Percentiles rank a stretch among this genome's conserved stretches.
These are phyloP conservation scores for honey bee (Apis mellifera) DNA, from an alignment of 1,140 invertebrate species.

Conservation along the genomic window DNA sequence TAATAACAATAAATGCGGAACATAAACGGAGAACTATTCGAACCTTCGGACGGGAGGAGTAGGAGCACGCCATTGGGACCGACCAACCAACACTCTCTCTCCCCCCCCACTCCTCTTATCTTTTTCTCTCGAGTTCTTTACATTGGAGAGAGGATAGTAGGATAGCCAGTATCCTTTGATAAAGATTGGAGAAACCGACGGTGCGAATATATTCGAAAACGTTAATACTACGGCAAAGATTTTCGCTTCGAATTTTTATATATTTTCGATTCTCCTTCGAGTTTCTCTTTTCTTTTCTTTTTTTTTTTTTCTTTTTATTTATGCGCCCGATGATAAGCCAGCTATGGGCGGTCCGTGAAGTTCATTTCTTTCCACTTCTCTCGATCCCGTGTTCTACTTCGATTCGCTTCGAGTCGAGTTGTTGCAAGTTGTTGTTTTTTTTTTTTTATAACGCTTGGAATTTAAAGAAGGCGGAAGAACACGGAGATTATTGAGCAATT, in stretches of 20 bases:
- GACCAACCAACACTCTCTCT: background rate
- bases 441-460: too few relatives aligned
- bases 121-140: background rate
- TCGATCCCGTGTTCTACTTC: too few relatives aligned
- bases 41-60: background rate
- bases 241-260: conserved; percentile 47
- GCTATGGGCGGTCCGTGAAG: too few relatives aligned
- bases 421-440: too few relatives aligned
- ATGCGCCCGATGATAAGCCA: conserved; percentile 32
- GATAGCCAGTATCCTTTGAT: conserved; percentile 36
- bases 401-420: too few relatives aligned
- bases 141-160: conserved; percentile 4
- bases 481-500: too few relatives aligned
- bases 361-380: too few relatives aligned
- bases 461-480: too few relatives aligned
- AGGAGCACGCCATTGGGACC: conserved; percentile 6
- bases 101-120: too few relatives aligned
- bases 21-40: conserved; percentile 30
- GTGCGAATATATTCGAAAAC: conserved; percentile 37
- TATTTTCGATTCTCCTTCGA: background rate
- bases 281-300: background rate
- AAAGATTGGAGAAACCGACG: conserved; percentile 44
- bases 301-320: conserved; percentile 2
- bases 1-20: conserved; percentile 24
- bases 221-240: conserved; percentile 40